These are phyloP conservation scores for Neotoma lepida DNA, from an alignment of 2,113 vertebrate species.

Conservation along the genomic window DNA sequence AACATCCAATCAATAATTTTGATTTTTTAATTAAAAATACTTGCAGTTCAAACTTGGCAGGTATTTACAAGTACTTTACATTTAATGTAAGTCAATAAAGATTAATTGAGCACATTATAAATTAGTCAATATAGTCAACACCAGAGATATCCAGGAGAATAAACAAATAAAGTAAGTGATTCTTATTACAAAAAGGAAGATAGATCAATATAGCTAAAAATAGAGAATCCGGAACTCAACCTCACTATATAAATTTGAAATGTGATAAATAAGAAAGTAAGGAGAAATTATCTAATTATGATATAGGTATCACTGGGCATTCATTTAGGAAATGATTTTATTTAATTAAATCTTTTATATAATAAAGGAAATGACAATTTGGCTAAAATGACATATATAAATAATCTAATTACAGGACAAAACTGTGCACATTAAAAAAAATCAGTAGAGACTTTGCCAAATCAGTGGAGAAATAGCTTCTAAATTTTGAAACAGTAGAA, in stretches of 20 bases:
- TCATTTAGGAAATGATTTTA: slow-evolving; percentile 21
- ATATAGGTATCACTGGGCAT: neutral
- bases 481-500: slow-evolving; percentile 46
- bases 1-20: neutral
- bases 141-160: neutral
- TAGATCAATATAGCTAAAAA: neutral
- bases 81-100: slow-evolving; percentile 5
- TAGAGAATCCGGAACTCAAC: neutral
- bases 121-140: neutral
- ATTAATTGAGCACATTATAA: slow-evolving; percentile 22
- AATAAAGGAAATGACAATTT: neutral
- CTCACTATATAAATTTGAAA: slow-evolving; percentile 1
- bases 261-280: neutral
- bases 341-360: slow-evolving; percentile 39
- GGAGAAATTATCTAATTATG: neutral
- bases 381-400: slow-evolving; percentile 22
- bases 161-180: slow-evolving; percentile 28
- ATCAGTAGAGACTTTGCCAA: neutral
- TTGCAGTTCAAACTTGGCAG: slow-evolving; percentile 10
- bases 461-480: neutral
- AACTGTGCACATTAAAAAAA: slow-evolving; percentile 18
- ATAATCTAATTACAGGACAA: neutral
- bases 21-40: slow-evolving; percentile 35
- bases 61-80: neutral
- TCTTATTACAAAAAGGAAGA: slow-evolving; percentile 37